Percentiles rank a stretch among this genome's conserved stretches.
Evolutionary conservation across 2,888 invertebrate species (phyloP).

Genomic region (Tryphoninae sp.): DNA sequence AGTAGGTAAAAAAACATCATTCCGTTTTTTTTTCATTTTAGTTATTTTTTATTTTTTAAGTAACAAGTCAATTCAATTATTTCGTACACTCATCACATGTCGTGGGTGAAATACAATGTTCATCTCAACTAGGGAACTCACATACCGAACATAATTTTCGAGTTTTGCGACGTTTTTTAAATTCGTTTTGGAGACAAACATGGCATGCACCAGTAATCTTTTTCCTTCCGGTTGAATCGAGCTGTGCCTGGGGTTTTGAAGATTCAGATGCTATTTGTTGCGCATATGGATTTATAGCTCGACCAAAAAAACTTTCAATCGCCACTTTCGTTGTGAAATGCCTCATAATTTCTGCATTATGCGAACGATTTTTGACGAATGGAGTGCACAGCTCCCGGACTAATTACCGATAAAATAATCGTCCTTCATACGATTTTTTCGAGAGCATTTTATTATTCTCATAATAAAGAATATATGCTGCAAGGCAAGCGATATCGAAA

Average conservation of each 20-base stretch:
- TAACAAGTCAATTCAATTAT: slow-evolving; percentile 46
- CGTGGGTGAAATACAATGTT: slow-evolving; percentile 55
- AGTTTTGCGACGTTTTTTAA: slow-evolving; percentile 59
- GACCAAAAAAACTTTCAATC: slow-evolving; percentile 54
- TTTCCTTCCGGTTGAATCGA: slow-evolving; percentile 61
- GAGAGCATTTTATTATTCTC: slow-evolving; percentile 53
- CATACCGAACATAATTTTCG: slow-evolving; percentile 55
- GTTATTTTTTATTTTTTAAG: slow-evolving; percentile 37
- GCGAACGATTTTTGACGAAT: slow-evolving; percentile 60
- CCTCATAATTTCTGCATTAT: slow-evolving; percentile 59
- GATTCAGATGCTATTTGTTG: slow-evolving; percentile 56
- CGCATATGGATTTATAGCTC: slow-evolving; percentile 55
- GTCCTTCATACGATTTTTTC: slow-evolving; percentile 52
- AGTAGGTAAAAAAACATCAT: too few relatives aligned
- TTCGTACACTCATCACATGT: slow-evolving; percentile 53
- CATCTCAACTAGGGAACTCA: slow-evolving; percentile 47
- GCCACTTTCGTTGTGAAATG: slow-evolving; percentile 58
- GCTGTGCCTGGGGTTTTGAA: slow-evolving; percentile 47
- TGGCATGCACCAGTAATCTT: slow-evolving; percentile 56
- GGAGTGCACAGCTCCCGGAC: slow-evolving; percentile 62
- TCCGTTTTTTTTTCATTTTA: slow-evolving; percentile 2
- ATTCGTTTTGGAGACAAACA: slow-evolving; percentile 56
- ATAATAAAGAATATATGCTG: slow-evolving; percentile 57
- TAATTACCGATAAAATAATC: slow-evolving; percentile 60
- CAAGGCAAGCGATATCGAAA: slow-evolving; percentile 58